Percentiles rank a stretch among this genome's conserved stretches.
Evolutionary conservation across 1,140 invertebrate genomes (phyloP).

Genomic region (Lanistes nyassanus): DNA sequence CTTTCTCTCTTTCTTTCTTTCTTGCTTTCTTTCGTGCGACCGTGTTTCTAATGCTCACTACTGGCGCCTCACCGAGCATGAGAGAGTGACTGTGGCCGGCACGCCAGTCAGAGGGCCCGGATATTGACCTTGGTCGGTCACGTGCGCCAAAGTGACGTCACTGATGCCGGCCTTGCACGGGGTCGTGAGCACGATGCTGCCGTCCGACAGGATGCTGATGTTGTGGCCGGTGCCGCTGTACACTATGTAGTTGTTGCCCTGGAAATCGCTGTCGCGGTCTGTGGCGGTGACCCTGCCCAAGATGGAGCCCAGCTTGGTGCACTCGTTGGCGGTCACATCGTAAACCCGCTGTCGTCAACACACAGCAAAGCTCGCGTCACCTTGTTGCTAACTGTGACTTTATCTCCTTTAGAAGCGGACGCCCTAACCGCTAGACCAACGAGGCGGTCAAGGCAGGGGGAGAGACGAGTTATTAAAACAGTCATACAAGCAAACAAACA

Average conservation of each 20-base stretch:
- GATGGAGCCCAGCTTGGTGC: not conserved
- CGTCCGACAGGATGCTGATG: conserved; percentile 6
- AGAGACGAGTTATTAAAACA: not conserved
- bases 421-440: too few species aligned
- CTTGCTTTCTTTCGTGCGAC: too few species aligned
- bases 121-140: not conserved
- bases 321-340: conserved; percentile 1
- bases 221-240: not conserved
- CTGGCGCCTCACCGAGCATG: not conserved
- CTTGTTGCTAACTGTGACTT: not conserved
- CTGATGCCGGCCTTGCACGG: not conserved
- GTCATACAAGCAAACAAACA: not conserved
- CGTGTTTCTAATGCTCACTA: not conserved
- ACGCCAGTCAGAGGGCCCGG: conserved; percentile 2
- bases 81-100: not conserved
- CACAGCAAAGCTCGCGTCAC: not conserved
- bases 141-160: not conserved
- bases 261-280: conserved; percentile 3
- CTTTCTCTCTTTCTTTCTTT: not conserved
- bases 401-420: not conserved
- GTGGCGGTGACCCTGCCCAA: not conserved
- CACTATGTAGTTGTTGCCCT: not conserved
- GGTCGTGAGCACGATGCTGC: conserved; percentile 9
- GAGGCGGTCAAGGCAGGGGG: too few species aligned
- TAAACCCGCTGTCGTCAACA: not conserved